Percentiles rank a stretch among this genome's conserved stretches.
Conservation (phyloP, 2,797 vertebrate genomes). For the Pseudocheirus occidentalis region DNA sequence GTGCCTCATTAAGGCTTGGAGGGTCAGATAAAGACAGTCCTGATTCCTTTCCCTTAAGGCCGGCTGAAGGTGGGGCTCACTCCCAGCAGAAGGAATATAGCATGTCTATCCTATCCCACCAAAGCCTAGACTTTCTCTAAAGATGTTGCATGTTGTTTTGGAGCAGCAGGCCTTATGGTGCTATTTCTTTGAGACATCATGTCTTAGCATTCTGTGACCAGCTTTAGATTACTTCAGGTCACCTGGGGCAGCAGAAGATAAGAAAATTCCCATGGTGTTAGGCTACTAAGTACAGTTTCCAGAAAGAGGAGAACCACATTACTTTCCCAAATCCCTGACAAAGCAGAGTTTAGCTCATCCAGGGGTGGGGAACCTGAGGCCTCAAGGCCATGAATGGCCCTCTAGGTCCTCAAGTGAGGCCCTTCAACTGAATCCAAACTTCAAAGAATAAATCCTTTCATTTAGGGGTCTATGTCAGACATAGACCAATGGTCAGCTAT, state of each 20-base stretch:
- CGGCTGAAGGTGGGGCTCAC: background rate
- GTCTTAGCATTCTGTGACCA: background rate
- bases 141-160: background rate
- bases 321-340: background rate
- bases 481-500: background rate
- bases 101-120: background rate
- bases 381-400: too few relatives aligned
- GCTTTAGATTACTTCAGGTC: background rate
- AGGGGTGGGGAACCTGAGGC: too few relatives aligned
- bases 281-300: background rate
- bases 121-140: background rate
- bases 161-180: background rate
- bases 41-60: background rate
- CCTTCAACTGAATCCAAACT: too few relatives aligned
- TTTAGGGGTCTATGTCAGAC: too few relatives aligned
- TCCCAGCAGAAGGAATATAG: background rate
- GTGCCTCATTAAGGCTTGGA: background rate
- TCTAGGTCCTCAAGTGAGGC: too few relatives aligned
- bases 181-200: background rate
- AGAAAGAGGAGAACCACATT: background rate
- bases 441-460: too few relatives aligned
- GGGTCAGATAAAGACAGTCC: background rate
- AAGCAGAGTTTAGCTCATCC: background rate
- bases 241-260: background rate
- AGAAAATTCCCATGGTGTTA: background rate